Evolutionary conservation across 2,113 vertebrate species (phyloP), one percentile per base, ranked within the genome.

Genomic region (Urocitellus parryii): DNA sequence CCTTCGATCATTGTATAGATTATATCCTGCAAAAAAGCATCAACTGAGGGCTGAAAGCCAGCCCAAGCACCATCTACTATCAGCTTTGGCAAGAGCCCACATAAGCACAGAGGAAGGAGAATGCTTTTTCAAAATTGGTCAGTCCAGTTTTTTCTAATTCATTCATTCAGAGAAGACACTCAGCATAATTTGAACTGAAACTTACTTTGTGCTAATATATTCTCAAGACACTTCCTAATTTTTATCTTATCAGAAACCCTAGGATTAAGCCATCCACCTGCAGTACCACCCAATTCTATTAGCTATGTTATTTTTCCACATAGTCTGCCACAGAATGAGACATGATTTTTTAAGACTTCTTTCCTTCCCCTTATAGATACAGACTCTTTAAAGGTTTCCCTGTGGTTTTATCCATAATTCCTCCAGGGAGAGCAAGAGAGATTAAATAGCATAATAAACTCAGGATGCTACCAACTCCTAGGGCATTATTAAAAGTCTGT

Each of bases 321-420:
- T 13, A 39, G 32, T 88, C 25, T 72, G 17, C 34, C 48, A 29
- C 78, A 27, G 39, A 90, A 67, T 90, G 29, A 96, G 67, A 82
- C 29, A 39, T 4, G 42, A 48, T 77, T 91, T 91, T 45, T 96
- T 88, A 91, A 94, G 56, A 53, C 11, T 74, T 82, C 48, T 83
- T 83, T 51, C 20, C 14, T 87, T 78, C 2, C 12, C 83, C 12
- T 65, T 79, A 67, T 68, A 88, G 63, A 91, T 11, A 84, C 20
- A 91, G 61, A 85, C 29, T 84, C 39, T 88, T 92, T 53, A 85
- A 93, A 86, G 32, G 68, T 81, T 94, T 92, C n/a, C 61, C 63
- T 91, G 85, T 42, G 53, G 67, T 81, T 95, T 80, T 85, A 83
- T 56, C 48, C 93, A 8, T 29, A 80, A 93, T 12, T 37, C 91